Evolutionary conservation across 1,140 invertebrate species (phyloP).

Genomic region (Tribolium madens): DNA sequence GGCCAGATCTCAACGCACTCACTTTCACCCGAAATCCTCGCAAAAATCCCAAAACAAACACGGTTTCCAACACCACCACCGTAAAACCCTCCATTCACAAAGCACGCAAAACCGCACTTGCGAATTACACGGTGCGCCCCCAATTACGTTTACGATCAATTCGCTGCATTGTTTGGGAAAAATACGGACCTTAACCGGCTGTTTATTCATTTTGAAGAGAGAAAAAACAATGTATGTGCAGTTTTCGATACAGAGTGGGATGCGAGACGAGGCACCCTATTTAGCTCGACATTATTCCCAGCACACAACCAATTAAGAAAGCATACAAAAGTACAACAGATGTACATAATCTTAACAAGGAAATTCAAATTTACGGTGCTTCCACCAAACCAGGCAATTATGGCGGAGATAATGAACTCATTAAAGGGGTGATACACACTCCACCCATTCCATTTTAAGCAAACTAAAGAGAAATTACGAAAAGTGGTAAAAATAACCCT

Average conservation of each 20-base stretch:
- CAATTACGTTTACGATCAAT: conserved; percentile 36
- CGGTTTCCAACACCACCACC: background rate
- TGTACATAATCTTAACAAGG: background rate
- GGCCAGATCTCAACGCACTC: conserved; percentile 4
- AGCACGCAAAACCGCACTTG: conserved; percentile 26
- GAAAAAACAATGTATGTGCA: background rate
- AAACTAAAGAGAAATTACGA: background rate
- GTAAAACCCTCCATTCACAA: conserved; percentile 7
- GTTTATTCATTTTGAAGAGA: background rate
- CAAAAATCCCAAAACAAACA: conserved; percentile 37
- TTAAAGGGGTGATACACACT: background rate
- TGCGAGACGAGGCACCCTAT: background rate
- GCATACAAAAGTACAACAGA: background rate
- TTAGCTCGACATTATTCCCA: background rate
- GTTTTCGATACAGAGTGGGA: background rate
- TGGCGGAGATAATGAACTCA: background rate
- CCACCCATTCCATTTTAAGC: background rate
- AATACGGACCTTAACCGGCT: background rate
- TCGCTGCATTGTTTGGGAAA: conserved; percentile 7
- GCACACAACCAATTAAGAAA: background rate
- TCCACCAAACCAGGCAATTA: background rate
- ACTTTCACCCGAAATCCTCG: background rate
- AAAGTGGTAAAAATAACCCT: background rate
- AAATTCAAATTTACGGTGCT: background rate
- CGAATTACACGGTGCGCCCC: conserved; percentile 18